Evolutionary conservation across 2,797 vertebrate species (phyloP).

Genomic region (Dendrocincla fuliginosa): DNA sequence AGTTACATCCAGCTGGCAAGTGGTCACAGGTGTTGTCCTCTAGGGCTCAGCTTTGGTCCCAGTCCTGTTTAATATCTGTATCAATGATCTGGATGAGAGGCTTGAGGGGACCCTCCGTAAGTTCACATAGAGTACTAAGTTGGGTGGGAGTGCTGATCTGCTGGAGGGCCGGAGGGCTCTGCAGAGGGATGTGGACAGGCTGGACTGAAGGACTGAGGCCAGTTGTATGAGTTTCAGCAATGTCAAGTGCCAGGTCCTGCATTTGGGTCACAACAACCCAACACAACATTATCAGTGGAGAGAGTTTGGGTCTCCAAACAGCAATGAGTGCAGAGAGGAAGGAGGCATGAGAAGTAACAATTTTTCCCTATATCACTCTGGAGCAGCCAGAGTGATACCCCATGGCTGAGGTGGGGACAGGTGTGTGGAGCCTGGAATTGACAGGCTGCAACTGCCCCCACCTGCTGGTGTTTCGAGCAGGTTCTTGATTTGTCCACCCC

Average conservation of each 20-base stretch:
- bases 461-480: background rate
- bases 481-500: background rate
- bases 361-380: background rate
- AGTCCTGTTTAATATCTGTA: background rate
- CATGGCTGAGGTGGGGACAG: background rate
- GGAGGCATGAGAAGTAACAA: background rate
- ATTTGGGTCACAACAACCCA: background rate
- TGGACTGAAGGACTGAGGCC: background rate
- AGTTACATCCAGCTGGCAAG: background rate
- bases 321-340: background rate
- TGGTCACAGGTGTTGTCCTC: background rate
- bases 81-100: background rate
- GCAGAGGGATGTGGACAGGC: background rate
- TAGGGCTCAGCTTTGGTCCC: background rate
- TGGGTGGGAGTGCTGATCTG: background rate
- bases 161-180: background rate
- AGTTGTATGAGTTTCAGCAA: background rate
- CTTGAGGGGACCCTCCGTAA: background rate
- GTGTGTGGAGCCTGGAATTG: background rate
- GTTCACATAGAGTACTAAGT: background rate
- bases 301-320: background rate
- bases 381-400: background rate
- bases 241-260: background rate
- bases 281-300: background rate
- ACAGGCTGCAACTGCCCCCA: accelerated